Evolutionary conservation across 2,113 vertebrate genomes (phyloP), one percentile per base, ranked within the genome.

Genomic region (Muntiacus muntjak): DNA sequence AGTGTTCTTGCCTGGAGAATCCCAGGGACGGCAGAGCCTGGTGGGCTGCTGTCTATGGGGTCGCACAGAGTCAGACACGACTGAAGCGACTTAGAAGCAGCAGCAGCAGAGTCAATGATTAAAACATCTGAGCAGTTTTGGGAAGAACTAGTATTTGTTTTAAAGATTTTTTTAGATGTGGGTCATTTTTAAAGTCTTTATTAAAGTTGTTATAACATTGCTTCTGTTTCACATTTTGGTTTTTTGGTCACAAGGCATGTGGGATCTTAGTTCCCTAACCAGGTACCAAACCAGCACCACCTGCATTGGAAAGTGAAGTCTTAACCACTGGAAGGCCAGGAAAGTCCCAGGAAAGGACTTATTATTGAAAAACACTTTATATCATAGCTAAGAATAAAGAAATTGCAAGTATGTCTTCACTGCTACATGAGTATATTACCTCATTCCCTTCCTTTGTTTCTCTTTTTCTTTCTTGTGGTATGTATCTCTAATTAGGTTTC

Each of bases 1-100:
- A 0, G 33, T 36, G 8, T 67, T 67, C 4, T 67, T 67, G 64
- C 64, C 33, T 67, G 33, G 33, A 36, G 64, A 67, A 67, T 67
- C 33, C 16, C 33, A 36, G 33, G 16, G 64, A 67, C 0, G 4
- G 8, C 0, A 1, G 33, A n/a, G 64, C 33, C 64, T n/a, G 33
- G 64, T 19, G 4, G 33, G 64, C 64, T 67, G 64, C 64, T 8
- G 0, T 67, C 33, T n/a, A 67, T n/a, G 33, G 64, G 8, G 64
- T n/a, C 4, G 0, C 16, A 10, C 62, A 19, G 64, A 67, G 64
- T 19, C 1, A 0, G 64, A n/a, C 64, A n/a, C 7, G 7, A n/a
- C 64, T 19, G 64, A 67, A 67, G 64, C 8, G 0, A 67, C 33
- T 67, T n/a, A 67, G 64, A 1, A 19, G n/a, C 16, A 67, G 62